Conservation (phyloP, 1,140 invertebrate species). For the Amyelois transitella region DNA sequence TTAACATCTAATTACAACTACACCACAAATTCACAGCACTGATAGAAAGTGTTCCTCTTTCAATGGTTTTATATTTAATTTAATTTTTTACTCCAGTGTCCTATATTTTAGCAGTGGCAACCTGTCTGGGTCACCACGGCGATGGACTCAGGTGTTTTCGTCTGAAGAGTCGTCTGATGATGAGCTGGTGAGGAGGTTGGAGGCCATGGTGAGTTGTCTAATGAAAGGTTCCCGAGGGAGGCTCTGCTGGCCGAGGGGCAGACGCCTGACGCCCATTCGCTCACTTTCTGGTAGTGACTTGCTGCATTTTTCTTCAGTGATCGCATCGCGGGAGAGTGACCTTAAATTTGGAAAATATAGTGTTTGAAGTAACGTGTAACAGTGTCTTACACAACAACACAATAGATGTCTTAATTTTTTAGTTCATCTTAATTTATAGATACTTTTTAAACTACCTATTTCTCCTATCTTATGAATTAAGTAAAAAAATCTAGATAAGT, state of each 20-base stretch:
- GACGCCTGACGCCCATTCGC: conserved; percentile 59
- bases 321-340: conserved; percentile 68
- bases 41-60: conserved; percentile 15
- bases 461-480: too few species aligned
- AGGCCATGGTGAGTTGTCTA: conserved; percentile 61
- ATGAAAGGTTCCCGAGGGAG: conserved; percentile 60
- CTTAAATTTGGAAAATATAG: conserved; percentile 27
- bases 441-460: too few species aligned
- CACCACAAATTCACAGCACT: conserved; percentile 53
- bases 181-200: conserved; percentile 64
- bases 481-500: too few species aligned
- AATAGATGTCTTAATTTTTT: too few species aligned
- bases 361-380: background rate
- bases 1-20: conserved; percentile 4
- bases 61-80: conserved; percentile 10
- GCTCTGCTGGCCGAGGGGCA: conserved; percentile 60
- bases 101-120: conserved; percentile 66
- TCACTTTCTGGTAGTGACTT: conserved; percentile 71
- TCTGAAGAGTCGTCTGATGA: conserved; percentile 65
- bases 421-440: too few species aligned
- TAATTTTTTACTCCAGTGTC: conserved; percentile 47
- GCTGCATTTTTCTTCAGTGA: conserved; percentile 70
- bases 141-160: conserved; percentile 67
- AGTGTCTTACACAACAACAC: too few species aligned
- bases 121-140: conserved; percentile 64